These are phyloP conservation scores for Thomomys bottae DNA, from an alignment of 2,113 vertebrate genomes.

Conservation along the genomic window DNA sequence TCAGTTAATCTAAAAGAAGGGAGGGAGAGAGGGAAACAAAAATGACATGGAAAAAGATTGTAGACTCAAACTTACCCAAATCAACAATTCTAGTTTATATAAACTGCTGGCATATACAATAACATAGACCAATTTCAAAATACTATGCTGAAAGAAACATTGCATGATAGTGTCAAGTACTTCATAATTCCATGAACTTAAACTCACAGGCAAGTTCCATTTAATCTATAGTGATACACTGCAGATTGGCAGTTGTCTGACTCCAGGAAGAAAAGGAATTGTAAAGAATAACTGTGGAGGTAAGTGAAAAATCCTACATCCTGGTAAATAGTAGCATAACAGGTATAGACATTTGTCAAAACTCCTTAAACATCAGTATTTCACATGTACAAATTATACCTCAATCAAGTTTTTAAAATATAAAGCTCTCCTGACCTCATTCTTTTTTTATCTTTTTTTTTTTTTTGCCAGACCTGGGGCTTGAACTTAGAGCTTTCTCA, in stretches of 20 bases:
- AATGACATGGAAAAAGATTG: neutral
- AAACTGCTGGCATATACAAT: neutral
- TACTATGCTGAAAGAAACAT: too few species aligned
- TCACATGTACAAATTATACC: neutral
- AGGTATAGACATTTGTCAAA: neutral
- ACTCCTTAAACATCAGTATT: neutral
- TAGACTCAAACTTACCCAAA: neutral
- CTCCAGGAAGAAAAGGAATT: neutral
- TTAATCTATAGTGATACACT: neutral
- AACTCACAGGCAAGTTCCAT: neutral
- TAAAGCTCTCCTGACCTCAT: neutral
- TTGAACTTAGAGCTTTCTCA: too few species aligned
- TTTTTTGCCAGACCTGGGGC: too few species aligned
- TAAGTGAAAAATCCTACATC: neutral
- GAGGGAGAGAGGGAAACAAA: neutral
- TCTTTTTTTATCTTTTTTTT: too few species aligned
- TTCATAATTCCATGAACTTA: neutral
- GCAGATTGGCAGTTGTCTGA: neutral
- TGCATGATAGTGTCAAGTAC: neutral
- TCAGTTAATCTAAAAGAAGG: neutral
- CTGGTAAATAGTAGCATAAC: neutral
- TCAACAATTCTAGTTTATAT: neutral
- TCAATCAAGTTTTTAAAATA: neutral
- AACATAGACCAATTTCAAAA: neutral
- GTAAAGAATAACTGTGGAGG: neutral